phyloP scores from a whole-genome alignment of 2,113 vertebrate genomes.

The Lota lota region DNA sequence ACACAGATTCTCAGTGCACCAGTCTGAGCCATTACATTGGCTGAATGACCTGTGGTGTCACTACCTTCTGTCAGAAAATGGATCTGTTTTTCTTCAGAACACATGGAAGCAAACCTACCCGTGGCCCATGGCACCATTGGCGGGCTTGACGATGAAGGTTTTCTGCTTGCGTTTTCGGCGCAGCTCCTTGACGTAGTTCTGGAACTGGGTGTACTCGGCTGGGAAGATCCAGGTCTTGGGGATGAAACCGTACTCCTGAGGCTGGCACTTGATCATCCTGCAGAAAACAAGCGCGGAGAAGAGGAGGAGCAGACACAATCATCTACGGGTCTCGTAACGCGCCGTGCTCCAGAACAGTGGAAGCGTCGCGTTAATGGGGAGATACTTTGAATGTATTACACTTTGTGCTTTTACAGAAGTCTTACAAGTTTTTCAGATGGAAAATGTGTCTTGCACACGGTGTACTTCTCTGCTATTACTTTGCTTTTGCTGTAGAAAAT shows the following conservation, averaged over 20 bases:
- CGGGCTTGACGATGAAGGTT: conserved; percentile 96
- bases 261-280: conserved; percentile 95
- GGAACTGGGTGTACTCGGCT: conserved; percentile 95
- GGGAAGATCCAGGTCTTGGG: conserved; percentile 98
- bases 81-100: neutral
- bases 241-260: conserved; percentile 94
- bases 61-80: too few species aligned
- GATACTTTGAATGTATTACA: too few species aligned
- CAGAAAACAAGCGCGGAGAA: conserved; percentile 6
- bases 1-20: neutral
- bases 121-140: conserved; percentile 98
- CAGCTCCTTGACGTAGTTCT: conserved; percentile 95
- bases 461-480: too few species aligned
- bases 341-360: too few species aligned
- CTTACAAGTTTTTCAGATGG: too few species aligned
- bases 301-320: too few species aligned
- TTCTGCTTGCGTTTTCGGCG: conserved; percentile 94
- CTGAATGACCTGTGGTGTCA: neutral
- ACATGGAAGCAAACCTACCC: conserved; percentile 79
- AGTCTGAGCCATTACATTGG: neutral
- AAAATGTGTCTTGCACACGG: too few species aligned
- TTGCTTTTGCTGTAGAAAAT: too few species aligned
- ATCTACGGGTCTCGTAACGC: too few species aligned
- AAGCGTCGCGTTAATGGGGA: too few species aligned
- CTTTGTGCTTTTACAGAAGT: too few species aligned